Base-by-base conservation (phyloP, 2,888 invertebrate species). In the Gnatocerus cornutus region DNA sequence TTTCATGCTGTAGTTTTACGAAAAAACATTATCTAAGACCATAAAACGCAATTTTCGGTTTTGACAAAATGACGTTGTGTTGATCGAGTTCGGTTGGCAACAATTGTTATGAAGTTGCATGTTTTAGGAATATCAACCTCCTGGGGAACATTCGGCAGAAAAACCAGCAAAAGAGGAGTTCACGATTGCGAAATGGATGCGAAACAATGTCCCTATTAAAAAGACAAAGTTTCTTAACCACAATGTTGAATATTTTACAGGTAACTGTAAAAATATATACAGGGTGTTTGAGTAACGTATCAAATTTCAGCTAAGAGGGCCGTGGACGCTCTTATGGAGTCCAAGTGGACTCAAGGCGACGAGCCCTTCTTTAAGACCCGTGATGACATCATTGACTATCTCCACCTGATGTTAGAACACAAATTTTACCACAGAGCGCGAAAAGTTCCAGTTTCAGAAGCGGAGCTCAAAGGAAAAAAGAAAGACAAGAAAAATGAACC, bases 141-240 rank as follows among this genome's bases (percentile, higher is more conserved):
- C 84, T 14, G 87, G 87, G 5, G 83, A 88, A 72, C 86, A 88
- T 71, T 84, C 86, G 16, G 86, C 88, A 0, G 92, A 93, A 68
- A 94, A 95, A 84, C 92, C 95, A 0, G 88, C 93, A 0, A 97
- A 96, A 84, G 94, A 97, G 68, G 98, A 99, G 84, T 96, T 96
- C 84, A 89, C 92, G 0, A 90, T 99, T 48, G 99, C 98, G 0
- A 96, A 96, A 84, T 98, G 96, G 93, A 87, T 99, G 77, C 92
- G 96, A 62, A 94, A 95, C 74, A 97, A 97, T 86, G 92, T 98
- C 16, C 96, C 95, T 33, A 94, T 93, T 1, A 98, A 98, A 87
- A 96, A 95, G 84, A 98, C 98, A 0, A 98, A 97, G 85, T 96
- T 99, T 83, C 89, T 98, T 56, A 96, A 95, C 81, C 98, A 99